A percentile compares a stretch with the other conserved stretches of the same genome.
phyloP scores from a whole-genome alignment of 2,888 invertebrate genomes.

The Pecten maximus region DNA sequence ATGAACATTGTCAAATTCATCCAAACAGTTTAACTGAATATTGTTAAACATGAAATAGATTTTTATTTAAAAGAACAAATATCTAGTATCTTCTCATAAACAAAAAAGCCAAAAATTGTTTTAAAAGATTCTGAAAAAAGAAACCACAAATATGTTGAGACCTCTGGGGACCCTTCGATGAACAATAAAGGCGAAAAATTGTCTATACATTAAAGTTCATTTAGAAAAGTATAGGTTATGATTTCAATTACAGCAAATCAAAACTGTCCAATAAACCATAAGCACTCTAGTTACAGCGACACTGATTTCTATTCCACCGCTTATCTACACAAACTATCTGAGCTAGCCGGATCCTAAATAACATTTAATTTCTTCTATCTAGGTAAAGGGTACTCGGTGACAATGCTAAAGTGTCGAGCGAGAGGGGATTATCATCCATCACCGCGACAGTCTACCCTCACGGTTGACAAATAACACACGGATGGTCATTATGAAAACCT shows the following conservation, averaged over 20 bases:
- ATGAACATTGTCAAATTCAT: too few relatives aligned
- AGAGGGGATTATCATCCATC: background rate
- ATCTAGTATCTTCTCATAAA: background rate
- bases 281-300: background rate
- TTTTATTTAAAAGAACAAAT: background rate
- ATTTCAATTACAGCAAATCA: slow-evolving; percentile 13
- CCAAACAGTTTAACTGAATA: too few relatives aligned
- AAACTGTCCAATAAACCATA: background rate
- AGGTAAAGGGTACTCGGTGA: slow-evolving; percentile 13
- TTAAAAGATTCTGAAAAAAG: background rate
- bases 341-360: background rate
- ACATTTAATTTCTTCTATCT: slow-evolving; percentile 32
- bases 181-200: background rate
- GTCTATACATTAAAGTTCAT: background rate
- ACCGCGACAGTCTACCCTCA: background rate
- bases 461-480: slow-evolving; percentile 44
- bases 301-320: background rate
- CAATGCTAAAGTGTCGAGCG: slow-evolving; percentile 18
- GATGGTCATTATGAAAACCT: slow-evolving; percentile 46
- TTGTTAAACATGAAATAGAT: background rate
- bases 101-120: background rate
- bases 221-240: background rate
- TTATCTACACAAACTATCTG: slow-evolving; percentile 15
- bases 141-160: background rate
- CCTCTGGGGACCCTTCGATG: background rate